These are phyloP conservation scores for Hirtodrosophila duncani DNA, from an alignment of 2,888 invertebrate species.

Conservation along the genomic window DNA sequence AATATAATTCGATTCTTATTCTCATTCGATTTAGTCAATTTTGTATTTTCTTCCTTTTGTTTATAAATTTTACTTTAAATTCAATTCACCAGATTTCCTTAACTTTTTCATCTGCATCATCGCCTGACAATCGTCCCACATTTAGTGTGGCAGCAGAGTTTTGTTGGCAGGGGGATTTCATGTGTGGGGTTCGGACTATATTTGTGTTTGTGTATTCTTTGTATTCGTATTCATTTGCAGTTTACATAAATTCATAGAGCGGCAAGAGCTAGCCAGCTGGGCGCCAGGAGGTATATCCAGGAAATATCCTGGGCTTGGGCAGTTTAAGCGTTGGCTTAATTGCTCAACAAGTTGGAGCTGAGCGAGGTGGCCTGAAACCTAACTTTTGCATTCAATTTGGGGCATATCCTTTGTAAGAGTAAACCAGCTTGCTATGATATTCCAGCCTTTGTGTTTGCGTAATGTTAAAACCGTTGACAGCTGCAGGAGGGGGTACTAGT, in stretches of 20 bases:
- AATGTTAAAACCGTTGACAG: too few species aligned
- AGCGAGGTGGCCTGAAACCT: conserved; percentile 12
- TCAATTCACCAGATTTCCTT: conserved; percentile 7
- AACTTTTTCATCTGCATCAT: conserved; percentile 5
- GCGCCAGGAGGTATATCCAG: not conserved
- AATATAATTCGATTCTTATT: too few species aligned
- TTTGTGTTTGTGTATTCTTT: conserved; percentile 1
- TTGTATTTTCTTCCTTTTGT: too few species aligned
- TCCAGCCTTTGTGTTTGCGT: too few species aligned
- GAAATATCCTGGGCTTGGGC: conserved; percentile 6
- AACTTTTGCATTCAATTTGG: too few species aligned
- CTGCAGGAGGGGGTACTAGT: too few species aligned
- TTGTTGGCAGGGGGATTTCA: too few species aligned
- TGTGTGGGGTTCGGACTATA: conserved; percentile 1
- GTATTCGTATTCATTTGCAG: conserved; percentile 32
- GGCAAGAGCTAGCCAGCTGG: conserved; percentile 12
- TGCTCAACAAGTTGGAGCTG: conserved; percentile 65
- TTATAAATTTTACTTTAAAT: too few species aligned
- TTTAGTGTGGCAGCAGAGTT: too few species aligned
- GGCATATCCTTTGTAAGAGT: too few species aligned
- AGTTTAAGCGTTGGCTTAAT: conserved; percentile 51
- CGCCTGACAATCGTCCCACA: conserved; percentile 7
- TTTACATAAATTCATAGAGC: conserved; percentile 49
- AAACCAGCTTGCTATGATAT: too few species aligned
- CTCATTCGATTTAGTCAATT: too few species aligned